Percentiles rank a stretch among this genome's conserved stretches.
These are phyloP conservation scores for Nasonia giraulti DNA, from an alignment of 1,140 invertebrate species.

Conservation along the genomic window DNA sequence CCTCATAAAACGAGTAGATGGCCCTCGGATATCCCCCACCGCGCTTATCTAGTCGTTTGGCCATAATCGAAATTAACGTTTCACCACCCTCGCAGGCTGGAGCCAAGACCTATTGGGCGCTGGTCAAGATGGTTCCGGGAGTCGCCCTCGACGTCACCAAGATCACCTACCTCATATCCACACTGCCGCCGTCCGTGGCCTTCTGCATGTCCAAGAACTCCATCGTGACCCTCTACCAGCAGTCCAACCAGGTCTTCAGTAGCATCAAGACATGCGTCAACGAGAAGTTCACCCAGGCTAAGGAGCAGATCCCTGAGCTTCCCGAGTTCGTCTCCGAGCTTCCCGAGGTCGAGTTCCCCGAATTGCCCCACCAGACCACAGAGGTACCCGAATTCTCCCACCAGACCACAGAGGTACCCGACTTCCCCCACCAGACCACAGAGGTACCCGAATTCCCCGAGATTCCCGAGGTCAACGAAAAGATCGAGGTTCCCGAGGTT, in stretches of 20 bases:
- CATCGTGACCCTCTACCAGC: constrained; percentile 9
- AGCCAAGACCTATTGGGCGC: constrained; percentile 48
- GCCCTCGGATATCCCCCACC: no score
- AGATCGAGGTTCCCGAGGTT: no score
- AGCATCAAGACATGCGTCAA: constrained; percentile 55
- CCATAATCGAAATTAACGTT: background rate
- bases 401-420: no score
- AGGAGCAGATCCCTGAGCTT: background rate
- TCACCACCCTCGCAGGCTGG: constrained; percentile 41
- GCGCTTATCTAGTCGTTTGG: background rate
- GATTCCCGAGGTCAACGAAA: no score
- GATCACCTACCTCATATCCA: constrained; percentile 23
- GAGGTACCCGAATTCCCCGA: no score
- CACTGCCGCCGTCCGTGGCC: constrained; percentile 38
- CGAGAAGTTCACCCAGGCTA: constrained; percentile 51
- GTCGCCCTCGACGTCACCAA: constrained; percentile 29
- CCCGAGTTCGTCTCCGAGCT: background rate
- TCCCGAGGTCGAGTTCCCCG: no score
- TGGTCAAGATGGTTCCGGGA: constrained; percentile 49
- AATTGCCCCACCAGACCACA: no score
- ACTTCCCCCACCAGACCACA: no score
- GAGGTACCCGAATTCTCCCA: no score
- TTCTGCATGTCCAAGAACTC: constrained; percentile 43
- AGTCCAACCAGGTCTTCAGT: constrained; percentile 25
- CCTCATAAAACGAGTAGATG: background rate